phyloP scores from a whole-genome alignment of 1,140 invertebrate genomes.

The Diprion similis region DNA sequence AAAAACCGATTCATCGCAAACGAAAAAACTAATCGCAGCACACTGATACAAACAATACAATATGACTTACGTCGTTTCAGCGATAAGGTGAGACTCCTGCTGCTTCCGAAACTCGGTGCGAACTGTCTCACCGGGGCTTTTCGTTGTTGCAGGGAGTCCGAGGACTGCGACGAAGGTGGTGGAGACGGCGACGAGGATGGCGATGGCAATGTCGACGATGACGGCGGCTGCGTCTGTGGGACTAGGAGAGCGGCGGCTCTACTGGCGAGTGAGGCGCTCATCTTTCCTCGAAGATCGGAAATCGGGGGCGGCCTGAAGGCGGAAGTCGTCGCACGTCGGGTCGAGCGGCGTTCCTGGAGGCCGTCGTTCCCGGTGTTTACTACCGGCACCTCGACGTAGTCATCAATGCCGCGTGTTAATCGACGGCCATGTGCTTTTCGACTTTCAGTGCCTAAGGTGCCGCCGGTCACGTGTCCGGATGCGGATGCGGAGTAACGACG shows the following conservation, averaged over 20 bases:
- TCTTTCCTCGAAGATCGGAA: background rate
- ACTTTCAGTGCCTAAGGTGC: background rate
- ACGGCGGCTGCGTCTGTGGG: background rate
- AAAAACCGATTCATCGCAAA: too few relatives aligned
- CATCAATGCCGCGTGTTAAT: background rate
- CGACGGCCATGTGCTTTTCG: background rate
- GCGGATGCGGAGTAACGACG: background rate
- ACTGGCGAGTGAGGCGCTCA: background rate
- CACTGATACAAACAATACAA: too few relatives aligned
- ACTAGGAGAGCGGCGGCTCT: background rate
- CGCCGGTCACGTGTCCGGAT: background rate
- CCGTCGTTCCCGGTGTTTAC: constrained; percentile 1
- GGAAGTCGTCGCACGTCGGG: background rate
- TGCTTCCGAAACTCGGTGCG: background rate
- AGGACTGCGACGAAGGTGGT: background rate
- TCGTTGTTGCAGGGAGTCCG: background rate
- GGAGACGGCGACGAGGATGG: background rate
- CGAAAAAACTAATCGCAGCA: too few relatives aligned
- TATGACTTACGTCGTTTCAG: background rate
- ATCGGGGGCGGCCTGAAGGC: background rate
- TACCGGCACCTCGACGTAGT: background rate
- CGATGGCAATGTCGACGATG: background rate
- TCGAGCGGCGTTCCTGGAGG: background rate
- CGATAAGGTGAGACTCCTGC: background rate
- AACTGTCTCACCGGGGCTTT: background rate